Percentiles rank a stretch among this genome's conserved stretches.
phyloP scores from a whole-genome alignment of 2,888 invertebrate species.

The Apoda limacodes region DNA sequence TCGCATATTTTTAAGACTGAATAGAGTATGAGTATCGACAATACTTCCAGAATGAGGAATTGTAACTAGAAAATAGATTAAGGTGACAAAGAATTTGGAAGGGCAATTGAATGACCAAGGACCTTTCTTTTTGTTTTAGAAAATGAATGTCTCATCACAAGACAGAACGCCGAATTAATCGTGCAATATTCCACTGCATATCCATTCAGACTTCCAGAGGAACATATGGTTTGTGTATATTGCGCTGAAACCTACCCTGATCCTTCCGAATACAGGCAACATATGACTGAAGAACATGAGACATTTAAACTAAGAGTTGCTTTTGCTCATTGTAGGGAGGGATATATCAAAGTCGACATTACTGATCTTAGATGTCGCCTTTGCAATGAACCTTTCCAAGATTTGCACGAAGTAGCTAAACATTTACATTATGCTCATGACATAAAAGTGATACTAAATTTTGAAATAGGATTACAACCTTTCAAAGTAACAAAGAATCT shows the following conservation, averaged over 20 bases:
- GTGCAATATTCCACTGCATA: slow-evolving; percentile 56
- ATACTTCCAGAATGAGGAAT: no score
- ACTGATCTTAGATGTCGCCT: slow-evolving; percentile 45
- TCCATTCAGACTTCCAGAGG: slow-evolving; percentile 57
- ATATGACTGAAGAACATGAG: slow-evolving; percentile 47
- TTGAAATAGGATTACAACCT: slow-evolving; percentile 44
- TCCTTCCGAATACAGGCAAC: slow-evolving; percentile 38
- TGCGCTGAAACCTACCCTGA: slow-evolving; percentile 48
- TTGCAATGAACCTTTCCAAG: slow-evolving; percentile 30
- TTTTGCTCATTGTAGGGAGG: slow-evolving; percentile 44
- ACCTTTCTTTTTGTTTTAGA: slow-evolving; percentile 66
- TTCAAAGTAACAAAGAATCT: slow-evolving; percentile 44
- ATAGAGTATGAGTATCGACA: no score
- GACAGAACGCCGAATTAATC: slow-evolving; percentile 55
- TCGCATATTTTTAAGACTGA: no score
- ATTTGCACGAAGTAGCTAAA: slow-evolving; percentile 34
- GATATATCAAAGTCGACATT: slow-evolving; percentile 50
- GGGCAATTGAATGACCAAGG: slow-evolving; percentile 42
- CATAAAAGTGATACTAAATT: slow-evolving; percentile 31
- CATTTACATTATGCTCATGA: slow-evolving; percentile 40
- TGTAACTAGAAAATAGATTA: no score
- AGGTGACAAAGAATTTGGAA: slow-evolving; percentile 14
- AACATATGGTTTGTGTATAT: slow-evolving; percentile 54
- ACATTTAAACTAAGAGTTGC: slow-evolving; percentile 41
- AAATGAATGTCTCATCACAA: slow-evolving; percentile 46